Percentiles rank a stretch among this genome's conserved stretches.
Evolutionary conservation across 2,797 vertebrate species (phyloP).

Genomic region (Dendrocincla fuliginosa): DNA sequence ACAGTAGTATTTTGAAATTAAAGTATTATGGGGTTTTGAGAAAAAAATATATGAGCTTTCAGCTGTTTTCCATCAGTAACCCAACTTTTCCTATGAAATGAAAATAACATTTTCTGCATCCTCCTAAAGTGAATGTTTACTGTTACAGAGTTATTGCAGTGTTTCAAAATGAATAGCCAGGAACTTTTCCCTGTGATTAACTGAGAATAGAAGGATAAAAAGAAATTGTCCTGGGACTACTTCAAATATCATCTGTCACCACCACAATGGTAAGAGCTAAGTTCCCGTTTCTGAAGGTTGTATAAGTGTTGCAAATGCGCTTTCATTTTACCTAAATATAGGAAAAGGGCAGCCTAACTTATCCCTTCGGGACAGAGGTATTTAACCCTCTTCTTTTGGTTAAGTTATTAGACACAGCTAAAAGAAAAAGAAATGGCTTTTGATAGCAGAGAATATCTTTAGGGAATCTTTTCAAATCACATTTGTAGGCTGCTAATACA

Average conservation of each 20-base stretch:
- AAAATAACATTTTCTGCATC: neutral
- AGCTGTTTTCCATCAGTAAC: neutral
- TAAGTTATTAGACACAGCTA: neutral
- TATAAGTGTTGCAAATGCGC: neutral
- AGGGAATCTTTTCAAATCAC: constrained; percentile 3
- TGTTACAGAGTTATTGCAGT: neutral
- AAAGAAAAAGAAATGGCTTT: constrained; percentile 20
- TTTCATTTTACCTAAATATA: neutral
- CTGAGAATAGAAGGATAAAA: neutral
- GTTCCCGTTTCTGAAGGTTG: neutral
- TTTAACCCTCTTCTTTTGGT: neutral
- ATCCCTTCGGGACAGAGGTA: neutral
- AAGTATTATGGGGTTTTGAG: neutral
- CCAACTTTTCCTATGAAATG: neutral
- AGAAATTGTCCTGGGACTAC: neutral
- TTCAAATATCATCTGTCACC: neutral
- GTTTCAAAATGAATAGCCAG: neutral
- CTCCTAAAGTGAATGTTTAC: neutral
- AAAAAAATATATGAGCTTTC: neutral
- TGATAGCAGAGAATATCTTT: neutral
- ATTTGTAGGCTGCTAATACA: constrained; percentile 6
- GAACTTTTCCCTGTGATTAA: neutral
- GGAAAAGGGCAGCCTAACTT: neutral
- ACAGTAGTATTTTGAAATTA: neutral
- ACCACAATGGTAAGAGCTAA: neutral